These are phyloP conservation scores for Dendrolimus kikuchii DNA, from an alignment of 1,140 invertebrate species.

Conservation along the genomic window DNA sequence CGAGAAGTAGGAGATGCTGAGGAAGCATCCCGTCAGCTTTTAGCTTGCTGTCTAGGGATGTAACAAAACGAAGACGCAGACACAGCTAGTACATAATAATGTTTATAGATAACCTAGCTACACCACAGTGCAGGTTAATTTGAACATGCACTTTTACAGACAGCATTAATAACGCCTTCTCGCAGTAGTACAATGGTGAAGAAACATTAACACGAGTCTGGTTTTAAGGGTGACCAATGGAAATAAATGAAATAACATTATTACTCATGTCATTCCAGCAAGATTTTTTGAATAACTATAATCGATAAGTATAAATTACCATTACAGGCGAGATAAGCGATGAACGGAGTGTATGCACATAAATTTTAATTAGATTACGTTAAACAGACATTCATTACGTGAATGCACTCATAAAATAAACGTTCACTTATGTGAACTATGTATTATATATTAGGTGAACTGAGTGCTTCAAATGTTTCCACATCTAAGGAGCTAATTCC, in stretches of 20 bases:
- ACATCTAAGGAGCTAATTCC: too few relatives aligned
- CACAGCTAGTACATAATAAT: too few relatives aligned
- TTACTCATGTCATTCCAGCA: conserved; percentile 5
- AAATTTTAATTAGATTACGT: conserved; percentile 28
- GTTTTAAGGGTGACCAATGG: conserved; percentile 2
- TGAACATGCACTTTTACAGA: too few relatives aligned
- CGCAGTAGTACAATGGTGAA: neutral
- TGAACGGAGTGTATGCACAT: conserved; percentile 22
- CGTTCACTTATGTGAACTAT: neutral
- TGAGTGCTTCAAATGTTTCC: too few relatives aligned
- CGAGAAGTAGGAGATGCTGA: too few relatives aligned
- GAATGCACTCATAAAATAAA: conserved; percentile 19
- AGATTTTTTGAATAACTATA: neutral
- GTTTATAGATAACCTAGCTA: too few relatives aligned
- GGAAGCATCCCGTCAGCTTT: too few relatives aligned
- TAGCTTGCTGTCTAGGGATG: too few relatives aligned
- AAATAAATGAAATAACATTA: conserved; percentile 20
- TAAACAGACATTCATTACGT: conserved; percentile 17
- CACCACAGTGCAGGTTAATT: too few relatives aligned
- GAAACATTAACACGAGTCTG: conserved; percentile 17
- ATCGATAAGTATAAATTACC: conserved; percentile 9
- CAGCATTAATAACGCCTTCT: too few relatives aligned
- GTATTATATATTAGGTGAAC: too few relatives aligned
- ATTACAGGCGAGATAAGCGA: conserved; percentile 15
- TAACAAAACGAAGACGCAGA: too few relatives aligned